Base-by-base conservation (phyloP, 2,113 vertebrate species). In the Cyprinodon variegatus region DNA sequence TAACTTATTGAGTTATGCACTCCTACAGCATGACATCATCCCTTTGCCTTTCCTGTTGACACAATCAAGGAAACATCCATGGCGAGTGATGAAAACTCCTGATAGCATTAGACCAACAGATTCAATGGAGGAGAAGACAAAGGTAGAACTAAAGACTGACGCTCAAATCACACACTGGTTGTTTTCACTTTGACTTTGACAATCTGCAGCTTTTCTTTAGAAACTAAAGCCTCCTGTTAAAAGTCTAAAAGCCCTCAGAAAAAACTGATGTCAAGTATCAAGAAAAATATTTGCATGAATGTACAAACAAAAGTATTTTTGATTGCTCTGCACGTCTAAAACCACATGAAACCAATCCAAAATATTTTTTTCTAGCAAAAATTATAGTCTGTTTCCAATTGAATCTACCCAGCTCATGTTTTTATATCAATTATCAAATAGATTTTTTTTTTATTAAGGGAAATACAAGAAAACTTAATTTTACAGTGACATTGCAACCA, bases 1-100 rank as follows among this genome's bases (percentile, higher is more conserved):
- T 79, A 65, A 62, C 62, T 83, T 81, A 79, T 64, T 50, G 61
- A 78, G 78, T 77, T 76, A 77, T 64, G 67, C 12, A 70, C 71
- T 84, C 76, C 83, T 83, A 83, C 86, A 2, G 41, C 68, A 88
- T 90, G 76, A 91, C 89, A 88, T 92, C 88, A 90, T 84, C 50
- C 61, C 53, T 64, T 79, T 72, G 74, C 60, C 66, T 86, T 92
- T 87, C 86, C 83, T 88, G 89, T 85, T 89, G 83, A 91, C 86
- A 83, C 85, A 77, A 78, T 63, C 59, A 13, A 41, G 61, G 66
- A 85, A 77, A 78, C 85, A 88, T 78, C 74, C 73, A 83, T 70
- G 73, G 36, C 37, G 72, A 72, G 70, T 40, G 41, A 71, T 78
- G 43, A 68, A 86, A 82, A 65, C 17, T 1, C 20, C 17, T 68